Base-by-base conservation (phyloP, 2,797 vertebrate species). In the Poeciliopsis turneri region DNA sequence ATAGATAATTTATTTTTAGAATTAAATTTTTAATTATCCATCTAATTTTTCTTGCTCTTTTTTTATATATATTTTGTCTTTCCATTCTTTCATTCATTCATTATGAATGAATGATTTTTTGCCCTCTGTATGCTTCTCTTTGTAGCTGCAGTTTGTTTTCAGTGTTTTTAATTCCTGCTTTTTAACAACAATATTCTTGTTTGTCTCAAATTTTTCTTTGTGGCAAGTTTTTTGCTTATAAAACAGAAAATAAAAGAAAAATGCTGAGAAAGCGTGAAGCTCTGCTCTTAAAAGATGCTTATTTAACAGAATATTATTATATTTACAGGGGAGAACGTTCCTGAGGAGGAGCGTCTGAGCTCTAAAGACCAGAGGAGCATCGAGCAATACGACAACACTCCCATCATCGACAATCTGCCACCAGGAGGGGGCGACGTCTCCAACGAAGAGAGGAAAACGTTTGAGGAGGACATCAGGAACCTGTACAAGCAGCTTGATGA, bases 401-500 rank as follows among this genome's bases (percentile, higher is more conserved):
- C 97, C 0, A 79, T 97, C 76, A 95, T 97, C 10, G 97, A 97
- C 59, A 97, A 97, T 84, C 93, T 97, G 83, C 79, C 79, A 1
- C 94, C 95, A 0, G 93, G 92, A 3, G 80, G 45, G n/a, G 86
- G 90, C 47, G 93, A 91, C 0, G 92, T 93, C n/a, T 81, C 91
- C 0, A 55, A 89, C 0, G 93, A 96, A 74, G 97, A 98, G 87
- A 96, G 93, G 69, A 92, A 91, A 79, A 97, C 96, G 76, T 97
- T 96, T 0, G 97, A 98, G 0, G 96, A 98, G 72, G 96, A 97
- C 80, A 94, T 98, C 57, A 93, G 92, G 82, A 95, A 95, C 72
- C 94, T 98, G 75, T 99, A 98, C 95, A 95, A 96, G 41, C 97
- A 97, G 84, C 94, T 99, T 91, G 98, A 99, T 30, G 97, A 98